Evolutionary conservation across 1,140 invertebrate genomes (phyloP).

Genomic region (Zaprionus vittiger): DNA sequence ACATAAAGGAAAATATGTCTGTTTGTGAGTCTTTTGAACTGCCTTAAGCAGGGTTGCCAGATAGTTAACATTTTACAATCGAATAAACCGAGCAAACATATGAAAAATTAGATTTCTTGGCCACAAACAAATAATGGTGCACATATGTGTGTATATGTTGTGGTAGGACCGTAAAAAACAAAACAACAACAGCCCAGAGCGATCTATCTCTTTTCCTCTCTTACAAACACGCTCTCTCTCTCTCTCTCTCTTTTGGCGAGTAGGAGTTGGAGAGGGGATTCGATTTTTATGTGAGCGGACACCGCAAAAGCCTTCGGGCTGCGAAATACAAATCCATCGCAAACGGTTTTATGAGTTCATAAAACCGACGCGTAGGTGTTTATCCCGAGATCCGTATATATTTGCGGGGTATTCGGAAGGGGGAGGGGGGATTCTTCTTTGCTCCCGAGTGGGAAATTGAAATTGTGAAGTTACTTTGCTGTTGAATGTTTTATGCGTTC

Average conservation of each 20-base stretch:
- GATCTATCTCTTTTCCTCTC: slow-evolving; percentile 3
- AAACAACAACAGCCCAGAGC: slow-evolving; percentile 33
- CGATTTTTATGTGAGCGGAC: slow-evolving; percentile 49
- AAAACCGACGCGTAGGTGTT: slow-evolving; percentile 75
- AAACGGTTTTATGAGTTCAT: slow-evolving; percentile 79
- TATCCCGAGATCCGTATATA: slow-evolving; percentile 53
- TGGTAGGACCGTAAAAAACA: slow-evolving; percentile 17
- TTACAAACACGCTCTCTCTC: background rate
- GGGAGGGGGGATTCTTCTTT: background rate
- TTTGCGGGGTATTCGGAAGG: slow-evolving; percentile 11
- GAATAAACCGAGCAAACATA: slow-evolving; percentile 9
- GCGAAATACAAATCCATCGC: slow-evolving; percentile 67
- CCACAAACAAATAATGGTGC: slow-evolving; percentile 13
- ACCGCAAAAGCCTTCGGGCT: slow-evolving; percentile 49
- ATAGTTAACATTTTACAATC: slow-evolving; percentile 11
- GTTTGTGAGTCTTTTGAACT: background rate
- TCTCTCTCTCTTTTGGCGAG: background rate
- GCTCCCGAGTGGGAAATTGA: slow-evolving; percentile 64
- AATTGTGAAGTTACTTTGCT: slow-evolving; percentile 75
- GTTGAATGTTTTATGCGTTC: slow-evolving; percentile 73
- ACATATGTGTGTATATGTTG: slow-evolving; percentile 38
- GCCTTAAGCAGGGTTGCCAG: background rate
- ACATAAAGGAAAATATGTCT: background rate
- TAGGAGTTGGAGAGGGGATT: slow-evolving; percentile 9
- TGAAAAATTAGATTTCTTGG: slow-evolving; percentile 28